These are phyloP conservation scores for Cosmia pyralina DNA, from an alignment of 2,888 invertebrate species.

Conservation along the genomic window DNA sequence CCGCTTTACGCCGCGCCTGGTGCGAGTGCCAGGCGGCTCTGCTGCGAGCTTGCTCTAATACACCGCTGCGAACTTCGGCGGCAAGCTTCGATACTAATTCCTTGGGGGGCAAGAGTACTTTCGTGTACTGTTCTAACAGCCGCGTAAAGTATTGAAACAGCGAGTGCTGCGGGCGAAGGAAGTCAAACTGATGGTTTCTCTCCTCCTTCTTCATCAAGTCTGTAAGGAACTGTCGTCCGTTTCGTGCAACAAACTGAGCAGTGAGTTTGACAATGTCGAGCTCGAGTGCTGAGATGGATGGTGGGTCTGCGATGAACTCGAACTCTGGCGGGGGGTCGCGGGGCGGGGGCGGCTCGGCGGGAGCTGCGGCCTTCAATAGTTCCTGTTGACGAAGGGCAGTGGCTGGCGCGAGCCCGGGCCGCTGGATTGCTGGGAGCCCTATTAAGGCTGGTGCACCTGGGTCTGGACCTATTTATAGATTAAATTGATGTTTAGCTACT, in stretches of 20 bases:
- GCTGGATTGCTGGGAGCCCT: slow-evolving; percentile 66
- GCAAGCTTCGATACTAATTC: slow-evolving; percentile 94
- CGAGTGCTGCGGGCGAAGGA: slow-evolving; percentile 99
- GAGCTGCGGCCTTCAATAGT: slow-evolving; percentile 95
- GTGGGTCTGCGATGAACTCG: slow-evolving; percentile 99
- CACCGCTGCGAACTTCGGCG: slow-evolving; percentile 93
- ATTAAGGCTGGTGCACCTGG: slow-evolving; percentile 66
- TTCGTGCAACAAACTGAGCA: slow-evolving; percentile 99
- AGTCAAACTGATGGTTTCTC: slow-evolving; percentile 99
- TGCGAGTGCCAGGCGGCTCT: slow-evolving; percentile 99
- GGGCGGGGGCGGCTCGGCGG: slow-evolving; percentile 96
- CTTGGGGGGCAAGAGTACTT: slow-evolving; percentile 98
- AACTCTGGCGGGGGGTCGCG: slow-evolving; percentile 97
- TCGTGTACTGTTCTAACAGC: slow-evolving; percentile 99
- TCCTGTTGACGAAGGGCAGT: slow-evolving; percentile 97
- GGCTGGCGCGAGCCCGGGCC: slow-evolving; percentile 92
- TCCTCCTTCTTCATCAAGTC: slow-evolving; percentile 99
- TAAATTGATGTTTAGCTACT: not conserved
- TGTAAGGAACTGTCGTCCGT: slow-evolving; percentile 99
- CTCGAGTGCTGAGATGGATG: slow-evolving; percentile 99
- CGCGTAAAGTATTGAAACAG: slow-evolving; percentile 99
- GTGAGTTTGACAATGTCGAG: slow-evolving; percentile 99
- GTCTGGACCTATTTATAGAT: slow-evolving; percentile 70
- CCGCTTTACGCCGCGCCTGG: slow-evolving; percentile 97
- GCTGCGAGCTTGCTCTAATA: slow-evolving; percentile 97